Conservation (phyloP, 2,797 vertebrate species). For the Kryptopterus vitreolus region DNA sequence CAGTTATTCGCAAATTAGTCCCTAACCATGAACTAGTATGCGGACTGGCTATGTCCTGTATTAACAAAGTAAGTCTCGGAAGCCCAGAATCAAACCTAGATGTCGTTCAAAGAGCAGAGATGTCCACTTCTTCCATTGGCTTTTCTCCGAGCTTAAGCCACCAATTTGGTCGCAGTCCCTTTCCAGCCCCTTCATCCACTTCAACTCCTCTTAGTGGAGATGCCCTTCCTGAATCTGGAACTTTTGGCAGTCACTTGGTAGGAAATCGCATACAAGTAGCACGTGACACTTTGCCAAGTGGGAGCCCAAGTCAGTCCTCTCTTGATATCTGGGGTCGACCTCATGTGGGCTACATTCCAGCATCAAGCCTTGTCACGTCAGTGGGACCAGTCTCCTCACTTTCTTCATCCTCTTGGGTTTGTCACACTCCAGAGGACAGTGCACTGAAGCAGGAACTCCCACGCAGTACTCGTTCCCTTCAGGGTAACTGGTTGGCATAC, state of each 20-base stretch:
- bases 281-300: slow-evolving; percentile 69
- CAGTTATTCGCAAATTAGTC: slow-evolving; percentile 80
- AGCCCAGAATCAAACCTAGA: slow-evolving; percentile 57
- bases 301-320: slow-evolving; percentile 69
- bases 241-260: slow-evolving; percentile 91
- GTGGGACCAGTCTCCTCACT: slow-evolving; percentile 55
- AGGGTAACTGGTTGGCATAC: slow-evolving; percentile 98
- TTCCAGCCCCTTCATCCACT: slow-evolving; percentile 65
- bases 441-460: slow-evolving; percentile 91
- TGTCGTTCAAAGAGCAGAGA: slow-evolving; percentile 59
- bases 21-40: slow-evolving; percentile 88
- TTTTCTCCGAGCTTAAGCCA: slow-evolving; percentile 63
- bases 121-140: slow-evolving; percentile 48
- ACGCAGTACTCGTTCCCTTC: slow-evolving; percentile 84
- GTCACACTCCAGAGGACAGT: slow-evolving; percentile 75
- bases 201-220: slow-evolving; percentile 63
- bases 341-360: slow-evolving; percentile 51
- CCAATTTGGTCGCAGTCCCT: slow-evolving; percentile 60
- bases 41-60: slow-evolving; percentile 83
- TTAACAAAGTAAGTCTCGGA: slow-evolving; percentile 78
- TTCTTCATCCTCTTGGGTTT: slow-evolving; percentile 70
- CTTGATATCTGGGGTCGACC: slow-evolving; percentile 70
- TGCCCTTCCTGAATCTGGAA: slow-evolving; percentile 80
- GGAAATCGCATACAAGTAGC: slow-evolving; percentile 98
- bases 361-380: slow-evolving; percentile 59